Conservation (phyloP, 1,140 invertebrate species). For the Sarcophaga bullata region DNA sequence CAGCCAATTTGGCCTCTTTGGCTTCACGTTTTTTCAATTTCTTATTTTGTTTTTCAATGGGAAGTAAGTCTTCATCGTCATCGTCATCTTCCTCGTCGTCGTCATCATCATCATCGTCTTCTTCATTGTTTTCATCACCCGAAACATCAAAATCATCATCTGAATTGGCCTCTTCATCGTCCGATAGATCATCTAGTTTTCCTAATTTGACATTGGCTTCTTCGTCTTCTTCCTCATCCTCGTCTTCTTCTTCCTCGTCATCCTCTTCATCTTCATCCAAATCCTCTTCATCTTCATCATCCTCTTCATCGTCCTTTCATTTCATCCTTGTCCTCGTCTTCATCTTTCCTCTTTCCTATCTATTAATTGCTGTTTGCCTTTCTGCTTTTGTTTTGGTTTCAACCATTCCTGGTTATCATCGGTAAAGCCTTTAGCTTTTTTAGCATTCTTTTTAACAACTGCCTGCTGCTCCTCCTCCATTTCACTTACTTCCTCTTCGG, state of each 20-base stretch:
- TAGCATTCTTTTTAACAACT: conserved; percentile 43
- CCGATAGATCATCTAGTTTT: conserved; percentile 56
- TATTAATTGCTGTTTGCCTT: conserved; percentile 63
- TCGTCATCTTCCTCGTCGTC: conserved; percentile 65
- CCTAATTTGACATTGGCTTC: conserved; percentile 56
- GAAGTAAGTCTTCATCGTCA: conserved; percentile 75
- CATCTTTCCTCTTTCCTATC: conserved; percentile 25
- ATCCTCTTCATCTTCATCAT: conserved; percentile 47
- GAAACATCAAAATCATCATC: conserved; percentile 56
- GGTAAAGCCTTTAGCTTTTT: conserved; percentile 68
- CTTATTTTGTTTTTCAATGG: conserved; percentile 87
- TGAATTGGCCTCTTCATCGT: conserved; percentile 52
- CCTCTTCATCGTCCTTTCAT: conserved; percentile 46
- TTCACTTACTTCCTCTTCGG: conserved; percentile 43
- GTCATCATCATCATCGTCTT: conserved; percentile 53
- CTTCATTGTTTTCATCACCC: conserved; percentile 65
- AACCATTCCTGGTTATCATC: conserved; percentile 79
- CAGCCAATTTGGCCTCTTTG: conserved; percentile 77
- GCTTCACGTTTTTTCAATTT: conserved; percentile 81
- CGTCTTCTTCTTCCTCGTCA: conserved; percentile 52
- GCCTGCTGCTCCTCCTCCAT: conserved; percentile 49
- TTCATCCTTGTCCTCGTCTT: conserved; percentile 39
- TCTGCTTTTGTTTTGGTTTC: conserved; percentile 69
- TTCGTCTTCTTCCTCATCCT: conserved; percentile 53
- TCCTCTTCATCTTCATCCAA: conserved; percentile 47